phyloP scores from a whole-genome alignment of 2,797 vertebrate species.

The Poecilia picta region DNA sequence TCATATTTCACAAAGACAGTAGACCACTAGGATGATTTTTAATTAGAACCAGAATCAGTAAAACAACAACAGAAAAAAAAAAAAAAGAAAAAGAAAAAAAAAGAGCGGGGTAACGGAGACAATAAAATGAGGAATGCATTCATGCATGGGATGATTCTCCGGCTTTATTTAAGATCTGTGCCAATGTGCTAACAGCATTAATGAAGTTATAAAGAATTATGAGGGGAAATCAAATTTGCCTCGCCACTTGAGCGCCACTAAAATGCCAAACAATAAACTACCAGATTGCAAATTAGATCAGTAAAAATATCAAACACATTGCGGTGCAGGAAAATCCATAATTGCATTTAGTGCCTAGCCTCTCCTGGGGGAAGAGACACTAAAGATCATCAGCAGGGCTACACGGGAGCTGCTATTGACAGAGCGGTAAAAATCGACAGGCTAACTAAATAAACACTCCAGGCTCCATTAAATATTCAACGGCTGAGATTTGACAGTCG shows the following conservation, averaged over 20 bases:
- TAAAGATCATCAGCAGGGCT: conserved; percentile 96
- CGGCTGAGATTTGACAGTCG: conserved; percentile 95
- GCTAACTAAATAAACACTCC: conserved; percentile 98
- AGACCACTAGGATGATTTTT: conserved; percentile 81
- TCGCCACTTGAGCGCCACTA: conserved; percentile 99
- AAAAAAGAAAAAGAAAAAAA: conserved; percentile 40
- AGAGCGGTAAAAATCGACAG: conserved; percentile 99
- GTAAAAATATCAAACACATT: conserved; percentile 99
- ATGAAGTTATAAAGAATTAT: conserved; percentile 99
- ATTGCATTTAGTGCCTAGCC: conserved; percentile 97
- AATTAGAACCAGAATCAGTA: conserved; percentile 83
- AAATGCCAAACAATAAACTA: conserved; percentile 99
- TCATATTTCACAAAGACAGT: conserved; percentile 80
- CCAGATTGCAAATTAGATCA: conserved; percentile 99
- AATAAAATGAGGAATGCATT: conserved; percentile 82
- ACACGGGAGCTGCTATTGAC: conserved; percentile 97
- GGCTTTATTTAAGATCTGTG: conserved; percentile 85
- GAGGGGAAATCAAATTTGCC: conserved; percentile 99
- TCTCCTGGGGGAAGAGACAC: conserved; percentile 92
- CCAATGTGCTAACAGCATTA: conserved; percentile 95
- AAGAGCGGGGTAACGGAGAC: conserved; percentile 73
- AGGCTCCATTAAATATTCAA: conserved; percentile 99
- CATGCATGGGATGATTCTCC: conserved; percentile 79
- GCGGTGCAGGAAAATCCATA: conserved; percentile 98
- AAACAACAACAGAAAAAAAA: conserved; percentile 27